phyloP scores from a whole-genome alignment of 2,113 vertebrate genomes.

The Gracilinanus agilis region DNA sequence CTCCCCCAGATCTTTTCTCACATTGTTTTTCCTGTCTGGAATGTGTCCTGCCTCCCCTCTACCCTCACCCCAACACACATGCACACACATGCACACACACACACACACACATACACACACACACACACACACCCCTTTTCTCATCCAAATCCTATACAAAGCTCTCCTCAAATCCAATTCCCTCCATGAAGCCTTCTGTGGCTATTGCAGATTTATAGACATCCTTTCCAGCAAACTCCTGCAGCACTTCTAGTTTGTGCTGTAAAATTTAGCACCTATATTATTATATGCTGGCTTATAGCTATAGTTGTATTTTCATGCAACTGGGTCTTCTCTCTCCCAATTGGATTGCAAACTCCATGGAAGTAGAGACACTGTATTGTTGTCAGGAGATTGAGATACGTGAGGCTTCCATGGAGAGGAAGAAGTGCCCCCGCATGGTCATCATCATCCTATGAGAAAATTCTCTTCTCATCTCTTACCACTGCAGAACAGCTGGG shows the following conservation, averaged over 20 bases:
- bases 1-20: not conserved
- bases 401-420: not conserved
- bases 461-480: not conserved
- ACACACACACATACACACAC: not conserved
- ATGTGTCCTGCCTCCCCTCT: too few relatives aligned
- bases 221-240: not conserved
- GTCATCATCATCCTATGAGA: not conserved
- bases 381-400: not conserved
- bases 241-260: not conserved
- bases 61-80: not conserved
- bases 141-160: not conserved
- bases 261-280: not conserved
- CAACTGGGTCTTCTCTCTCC: not conserved
- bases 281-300: not conserved
- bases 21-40: not conserved
- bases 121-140: not conserved
- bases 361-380: not conserved
- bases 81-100: not conserved
- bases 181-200: not conserved
- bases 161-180: not conserved
- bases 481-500: not conserved
- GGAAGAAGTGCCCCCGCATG: not conserved
- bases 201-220: not conserved
- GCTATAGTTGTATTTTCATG: not conserved
- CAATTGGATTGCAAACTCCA: not conserved